Conservation (phyloP, 2,113 vertebrate genomes). For the Ancistrus triradiatus region DNA sequence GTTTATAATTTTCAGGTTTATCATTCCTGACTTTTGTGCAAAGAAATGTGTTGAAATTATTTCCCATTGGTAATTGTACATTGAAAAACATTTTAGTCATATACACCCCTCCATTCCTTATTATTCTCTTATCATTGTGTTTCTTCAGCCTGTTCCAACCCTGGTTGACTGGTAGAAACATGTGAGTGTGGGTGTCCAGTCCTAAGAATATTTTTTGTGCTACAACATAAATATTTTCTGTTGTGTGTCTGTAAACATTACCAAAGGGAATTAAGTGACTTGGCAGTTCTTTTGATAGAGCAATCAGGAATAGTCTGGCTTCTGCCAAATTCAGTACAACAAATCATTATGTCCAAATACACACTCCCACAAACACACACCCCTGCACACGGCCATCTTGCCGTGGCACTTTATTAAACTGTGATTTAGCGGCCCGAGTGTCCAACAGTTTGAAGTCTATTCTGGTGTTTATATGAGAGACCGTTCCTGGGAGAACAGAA, state of each 20-base stretch:
- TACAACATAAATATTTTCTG: conserved; percentile 24
- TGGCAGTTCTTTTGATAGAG: conserved; percentile 29
- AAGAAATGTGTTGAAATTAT: no score
- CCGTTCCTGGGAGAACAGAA: conserved; percentile 6
- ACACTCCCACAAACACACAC: not conserved
- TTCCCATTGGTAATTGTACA: no score
- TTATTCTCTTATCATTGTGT: no score
- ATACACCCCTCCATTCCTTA: no score
- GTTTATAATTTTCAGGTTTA: no score
- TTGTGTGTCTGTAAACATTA: conserved; percentile 20
- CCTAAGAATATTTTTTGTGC: conserved; percentile 13
- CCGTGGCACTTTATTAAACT: conserved; percentile 20
- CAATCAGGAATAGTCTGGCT: conserved; percentile 23
- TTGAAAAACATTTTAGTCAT: no score
- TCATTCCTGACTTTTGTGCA: no score
- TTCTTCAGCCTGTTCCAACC: no score
- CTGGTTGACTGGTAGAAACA: no score
- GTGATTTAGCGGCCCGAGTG: conserved; percentile 19
- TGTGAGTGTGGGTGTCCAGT: conserved; percentile 22
- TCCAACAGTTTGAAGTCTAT: conserved; percentile 29
- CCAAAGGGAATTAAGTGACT: conserved; percentile 28
- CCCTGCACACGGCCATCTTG: not conserved
- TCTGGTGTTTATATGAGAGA: conserved; percentile 25
- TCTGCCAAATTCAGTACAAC: conserved; percentile 22
- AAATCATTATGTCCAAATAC: conserved; percentile 21